Base-by-base conservation (phyloP, 2,797 vertebrate genomes). In the Poeciliopsis infans region DNA sequence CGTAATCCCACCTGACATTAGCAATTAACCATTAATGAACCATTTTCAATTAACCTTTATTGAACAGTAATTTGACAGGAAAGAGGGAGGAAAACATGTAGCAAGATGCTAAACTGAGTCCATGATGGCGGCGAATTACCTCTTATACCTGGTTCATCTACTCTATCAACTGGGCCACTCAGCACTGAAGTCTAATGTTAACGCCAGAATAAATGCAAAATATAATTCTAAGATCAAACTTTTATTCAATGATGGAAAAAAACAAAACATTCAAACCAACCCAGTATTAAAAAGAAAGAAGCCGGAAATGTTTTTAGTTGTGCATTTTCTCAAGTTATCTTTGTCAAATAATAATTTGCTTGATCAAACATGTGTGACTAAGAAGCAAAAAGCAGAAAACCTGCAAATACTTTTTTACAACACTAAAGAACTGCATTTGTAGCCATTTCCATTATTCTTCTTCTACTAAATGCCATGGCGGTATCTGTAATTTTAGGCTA, bases 401-500 rank as follows among this genome's bases (percentile, higher is more conserved):
- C 7, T 23, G 61, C 20, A 23, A 39, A 66, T 39, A 36, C 16
- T 33, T 64, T 64, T 64, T 36, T 15, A 33, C 16, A 4, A 16
- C 31, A 8, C 20, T 23, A 66, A 74, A 57, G n/a, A 47, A 69
- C 47, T 20, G 49, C 73, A 47, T 45, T 45, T 13, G 45, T 57
- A 23, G 16, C 16, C 33, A 23, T 39, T 66, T 39, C 51, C 43
- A 41, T 33, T 16, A 15, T 77, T 55, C 77, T 59, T 18, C 36
- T 70, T 51, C 55, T 39, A 25, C 59, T 10, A 10, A 45, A 79
- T 74, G 20, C 61, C 45, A 6, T 28, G 18, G 45, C 76, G 43
- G 28, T 72, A 78, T 59, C 31, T 43, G 16, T 76, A 16, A 83
- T 45, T 85, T 85, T 28, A 25, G 68, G 33, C 77, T 83, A 2